Base-by-base conservation (phyloP, 2,797 vertebrate species). In the Chanos chanos region DNA sequence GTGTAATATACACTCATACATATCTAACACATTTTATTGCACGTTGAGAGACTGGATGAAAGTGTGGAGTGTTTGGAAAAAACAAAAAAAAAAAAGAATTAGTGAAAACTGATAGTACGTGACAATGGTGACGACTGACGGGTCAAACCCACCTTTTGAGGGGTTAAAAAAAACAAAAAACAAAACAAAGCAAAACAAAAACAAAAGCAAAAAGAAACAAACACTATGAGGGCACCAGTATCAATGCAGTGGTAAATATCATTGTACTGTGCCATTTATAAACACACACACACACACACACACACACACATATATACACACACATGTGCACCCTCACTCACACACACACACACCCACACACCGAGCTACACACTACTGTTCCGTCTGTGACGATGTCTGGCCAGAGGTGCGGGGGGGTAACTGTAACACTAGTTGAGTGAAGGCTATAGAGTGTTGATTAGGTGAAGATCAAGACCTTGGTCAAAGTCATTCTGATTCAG, bases 321-420 rank as follows among this genome's bases (percentile, higher is more conserved):
- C 41, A 8, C 18, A 21, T 25, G 10, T 22, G 33, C 33, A 21
- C 66, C 74, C 47, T 9, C 45, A 57, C 55, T n/a, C 66, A 76
- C 64, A 60, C 61, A 68, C 71, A 74, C 24, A 77, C 56, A 67
- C 18, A 28, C 12, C 74, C 57, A 70, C 47, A 33, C 48, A 59
- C 31, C 31, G 54, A 40, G 52, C 51, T 73, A 16, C 75, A 54
- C 25, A 40, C 24, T 40, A 51, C 28, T 5, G 2, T 9, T 28
- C 18, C 31, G 12, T 13, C 16, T 57, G 13, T 39, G 0, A 16
- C 54, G 65, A 47, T 33, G 53, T 57, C 8, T 40, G 27, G n/a
- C n/a, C n/a, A n/a, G n/a, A n/a, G n/a, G n/a, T n/a, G n/a, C n/a
- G n/a, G n/a, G 19, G 22, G 25, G 24, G 62, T 8, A 33, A 19